Percentiles rank a stretch among this genome's conserved stretches.
phyloP scores from a whole-genome alignment of 2,797 vertebrate genomes.

The Ctenopoma kingsleyae region DNA sequence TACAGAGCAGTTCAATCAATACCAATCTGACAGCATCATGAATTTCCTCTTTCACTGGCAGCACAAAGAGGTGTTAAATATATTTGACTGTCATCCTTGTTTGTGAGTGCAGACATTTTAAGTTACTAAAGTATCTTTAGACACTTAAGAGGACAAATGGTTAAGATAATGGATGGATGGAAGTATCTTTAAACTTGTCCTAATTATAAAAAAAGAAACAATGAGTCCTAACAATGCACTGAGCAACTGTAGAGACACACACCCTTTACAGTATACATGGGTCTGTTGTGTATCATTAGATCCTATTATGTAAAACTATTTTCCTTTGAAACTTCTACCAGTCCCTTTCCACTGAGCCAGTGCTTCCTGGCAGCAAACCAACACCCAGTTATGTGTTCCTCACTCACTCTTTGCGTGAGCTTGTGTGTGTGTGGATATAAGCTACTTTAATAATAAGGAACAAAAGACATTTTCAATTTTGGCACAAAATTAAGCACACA shows the following conservation, averaged over 20 bases:
- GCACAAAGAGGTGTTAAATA: constrained; percentile 22
- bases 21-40: constrained; percentile 25
- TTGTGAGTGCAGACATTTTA: constrained; percentile 20
- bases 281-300: constrained; percentile 12
- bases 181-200: background rate
- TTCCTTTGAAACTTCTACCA: constrained; percentile 46
- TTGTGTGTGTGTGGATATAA: background rate
- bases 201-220: constrained; percentile 1
- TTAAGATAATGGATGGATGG: no score
- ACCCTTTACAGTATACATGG: constrained; percentile 1
- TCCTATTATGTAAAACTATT: constrained; percentile 44
- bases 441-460: background rate
- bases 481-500: background rate
- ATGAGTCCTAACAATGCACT: constrained; percentile 2
- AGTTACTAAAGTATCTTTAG: background rate
- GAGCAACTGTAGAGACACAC: constrained; percentile 4
- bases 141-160: no score
- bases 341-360: constrained; percentile 49
- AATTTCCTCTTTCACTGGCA: background rate
- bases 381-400: constrained; percentile 21
- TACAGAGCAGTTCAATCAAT: constrained; percentile 39
- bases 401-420: background rate
- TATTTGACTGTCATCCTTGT: background rate
- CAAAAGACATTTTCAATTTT: constrained; percentile 3
- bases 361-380: constrained; percentile 40